Conservation (phyloP, 2,113 vertebrate genomes). For the Passer montanus region DNA sequence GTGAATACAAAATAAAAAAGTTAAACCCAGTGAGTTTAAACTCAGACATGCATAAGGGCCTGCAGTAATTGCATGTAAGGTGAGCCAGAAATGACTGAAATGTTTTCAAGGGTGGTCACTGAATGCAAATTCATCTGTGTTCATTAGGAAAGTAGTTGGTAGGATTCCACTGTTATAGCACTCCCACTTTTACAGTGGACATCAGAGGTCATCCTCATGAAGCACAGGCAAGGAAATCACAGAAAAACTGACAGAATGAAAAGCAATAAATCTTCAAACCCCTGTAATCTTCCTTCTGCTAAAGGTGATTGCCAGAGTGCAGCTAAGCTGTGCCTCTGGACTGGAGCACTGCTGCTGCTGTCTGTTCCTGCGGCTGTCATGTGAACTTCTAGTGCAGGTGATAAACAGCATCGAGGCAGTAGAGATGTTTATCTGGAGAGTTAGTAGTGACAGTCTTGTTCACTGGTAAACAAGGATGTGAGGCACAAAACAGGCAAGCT, state of each 20-base stretch:
- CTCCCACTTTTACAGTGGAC: background rate
- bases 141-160: background rate
- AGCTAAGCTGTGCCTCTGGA: background rate
- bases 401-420: background rate
- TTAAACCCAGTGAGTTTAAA: background rate
- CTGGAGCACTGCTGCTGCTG: background rate
- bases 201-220: background rate
- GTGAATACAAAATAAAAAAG: background rate
- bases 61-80: background rate
- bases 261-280: background rate
- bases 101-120: background rate
- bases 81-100: background rate
- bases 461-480: background rate
- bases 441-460: background rate
- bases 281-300: background rate
- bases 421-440: background rate
- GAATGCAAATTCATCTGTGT: background rate
- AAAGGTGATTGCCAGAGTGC: background rate
- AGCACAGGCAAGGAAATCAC: background rate
- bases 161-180: background rate
- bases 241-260: background rate
- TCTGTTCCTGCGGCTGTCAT: background rate
- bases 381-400: background rate
- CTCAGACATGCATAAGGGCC: background rate
- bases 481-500: background rate